Evolutionary conservation across 2,113 vertebrate species (phyloP).

Genomic region (Proterorhinus semilunaris): DNA sequence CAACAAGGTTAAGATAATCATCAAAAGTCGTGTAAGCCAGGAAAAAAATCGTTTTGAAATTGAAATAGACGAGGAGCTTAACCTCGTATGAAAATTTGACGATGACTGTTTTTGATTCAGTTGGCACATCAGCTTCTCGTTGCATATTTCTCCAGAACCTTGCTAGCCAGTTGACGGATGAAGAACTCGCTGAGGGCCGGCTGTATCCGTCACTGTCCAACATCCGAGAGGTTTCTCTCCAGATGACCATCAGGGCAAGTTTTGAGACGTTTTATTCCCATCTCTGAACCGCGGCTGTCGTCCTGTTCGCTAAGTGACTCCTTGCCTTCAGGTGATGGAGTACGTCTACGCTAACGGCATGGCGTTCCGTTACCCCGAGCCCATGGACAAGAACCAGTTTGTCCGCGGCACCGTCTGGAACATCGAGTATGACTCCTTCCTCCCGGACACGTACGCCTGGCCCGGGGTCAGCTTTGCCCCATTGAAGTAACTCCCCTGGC

Average conservation of each 20-base stretch:
- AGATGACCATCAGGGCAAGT: constrained; percentile 90
- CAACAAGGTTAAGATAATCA: too few relatives aligned
- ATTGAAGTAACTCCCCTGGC: constrained; percentile 47
- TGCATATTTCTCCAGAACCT: constrained; percentile 77
- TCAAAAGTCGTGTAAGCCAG: too few relatives aligned
- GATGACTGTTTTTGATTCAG: too few relatives aligned
- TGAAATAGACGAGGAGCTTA: too few relatives aligned
- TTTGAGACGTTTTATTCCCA: not conserved
- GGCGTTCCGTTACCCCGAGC: constrained; percentile 96
- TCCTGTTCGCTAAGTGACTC: not conserved
- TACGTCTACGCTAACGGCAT: constrained; percentile 91
- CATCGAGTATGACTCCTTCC: constrained; percentile 89
- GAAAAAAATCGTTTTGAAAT: too few relatives aligned
- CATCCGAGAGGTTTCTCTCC: constrained; percentile 94
- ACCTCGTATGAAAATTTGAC: too few relatives aligned
- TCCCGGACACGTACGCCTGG: constrained; percentile 93
- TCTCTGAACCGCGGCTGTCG: not conserved
- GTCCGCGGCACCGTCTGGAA: constrained; percentile 85
- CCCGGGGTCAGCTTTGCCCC: constrained; percentile 77
- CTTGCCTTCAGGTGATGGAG: constrained; percentile 82
- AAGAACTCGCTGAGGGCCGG: constrained; percentile 85
- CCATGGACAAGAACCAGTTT: constrained; percentile 83
- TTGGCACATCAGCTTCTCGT: too few relatives aligned
- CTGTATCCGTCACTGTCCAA: constrained; percentile 92
- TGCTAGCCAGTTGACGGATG: constrained; percentile 83